Base-by-base conservation (phyloP, 2,113 vertebrate genomes). In the Cervus canadensis region DNA sequence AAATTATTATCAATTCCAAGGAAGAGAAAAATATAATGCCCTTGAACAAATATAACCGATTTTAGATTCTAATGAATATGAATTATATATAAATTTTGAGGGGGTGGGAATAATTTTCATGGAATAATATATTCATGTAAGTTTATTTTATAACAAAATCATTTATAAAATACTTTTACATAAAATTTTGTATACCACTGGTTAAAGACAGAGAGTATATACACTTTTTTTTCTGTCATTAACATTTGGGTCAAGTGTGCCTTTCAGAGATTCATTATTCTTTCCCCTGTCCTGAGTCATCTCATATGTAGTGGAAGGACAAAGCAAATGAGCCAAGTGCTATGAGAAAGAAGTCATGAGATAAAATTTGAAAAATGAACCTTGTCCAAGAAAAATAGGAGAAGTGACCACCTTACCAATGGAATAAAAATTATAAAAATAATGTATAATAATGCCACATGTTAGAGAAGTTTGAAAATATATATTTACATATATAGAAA, bases 1-100 rank as follows among this genome's bases (percentile, higher is more conserved):
- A 95, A 96, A 97, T 97, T 97, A 97, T 96, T 62, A 91, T 48
- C 87, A 96, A 52, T 79, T 56, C 33, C 26, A 96, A 98, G 30
- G n/a, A 96, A 98, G 82, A 56, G 21, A 12, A 95, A 97, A 95
- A 15, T 3, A 56, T 5, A 97, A 64, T 91, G 6, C 5, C 30
- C n/a, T 76, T 96, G 86, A 98, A 93, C 2, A 96, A 88, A 1
- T 40, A 50, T 48, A 93, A 62, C 2, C 62, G 2, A 71, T 67
- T 26, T 21, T 52, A 90, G 48, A 94, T 16, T 87, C 4, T 52
- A 95, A 45, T 2, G 0, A 96, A 93, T 97, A 97, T 74, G 7
- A 19, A 97, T 91, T 40, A 97, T 87, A 76, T 57, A 6, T 7
- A 93, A 2, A 4, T 93, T 43, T 79, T 50, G 28, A 82, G 13